These are phyloP conservation scores for Zaprionus inermis DNA, from an alignment of 1,140 invertebrate species.

Conservation along the genomic window DNA sequence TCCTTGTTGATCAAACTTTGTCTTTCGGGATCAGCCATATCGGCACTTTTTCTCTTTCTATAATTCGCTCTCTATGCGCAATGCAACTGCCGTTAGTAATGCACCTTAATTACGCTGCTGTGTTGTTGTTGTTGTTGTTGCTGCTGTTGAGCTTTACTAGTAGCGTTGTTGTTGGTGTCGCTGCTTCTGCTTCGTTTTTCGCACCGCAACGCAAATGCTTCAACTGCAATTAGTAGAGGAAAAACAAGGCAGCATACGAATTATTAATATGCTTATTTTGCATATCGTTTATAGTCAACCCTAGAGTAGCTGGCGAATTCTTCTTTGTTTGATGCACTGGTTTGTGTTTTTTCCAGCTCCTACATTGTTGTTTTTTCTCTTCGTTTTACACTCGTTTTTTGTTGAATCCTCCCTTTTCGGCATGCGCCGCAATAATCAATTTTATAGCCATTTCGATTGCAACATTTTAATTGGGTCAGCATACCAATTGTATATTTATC, in stretches of 20 bases:
- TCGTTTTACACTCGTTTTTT: constrained; percentile 44
- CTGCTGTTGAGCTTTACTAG: constrained; percentile 29
- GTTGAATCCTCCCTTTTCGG: constrained; percentile 77
- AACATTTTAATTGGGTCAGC: not conserved
- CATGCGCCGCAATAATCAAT: constrained; percentile 81
- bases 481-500: constrained; percentile 14
- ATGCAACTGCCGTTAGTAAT: constrained; percentile 61
- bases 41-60: constrained; percentile 24
- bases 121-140: constrained; percentile 18
- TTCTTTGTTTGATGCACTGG: constrained; percentile 60
- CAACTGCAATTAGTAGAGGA: constrained; percentile 60
- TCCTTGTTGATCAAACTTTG: constrained; percentile 72
- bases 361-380: constrained; percentile 50
- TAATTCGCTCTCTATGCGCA: constrained; percentile 14
- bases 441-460: constrained; percentile 21
- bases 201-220: constrained; percentile 63
- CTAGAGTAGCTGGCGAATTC: constrained; percentile 43
- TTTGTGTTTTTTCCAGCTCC: constrained; percentile 50
- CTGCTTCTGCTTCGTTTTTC: constrained; percentile 29
- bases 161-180: constrained; percentile 21
- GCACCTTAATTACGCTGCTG: constrained; percentile 45
- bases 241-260: constrained; percentile 13
- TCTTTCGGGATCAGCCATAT: constrained; percentile 71
- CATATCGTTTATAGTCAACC: constrained; percentile 34
- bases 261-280: constrained; percentile 31